Evolutionary conservation across 2,797 vertebrate species (phyloP).

Genomic region (Anguilla megastoma): DNA sequence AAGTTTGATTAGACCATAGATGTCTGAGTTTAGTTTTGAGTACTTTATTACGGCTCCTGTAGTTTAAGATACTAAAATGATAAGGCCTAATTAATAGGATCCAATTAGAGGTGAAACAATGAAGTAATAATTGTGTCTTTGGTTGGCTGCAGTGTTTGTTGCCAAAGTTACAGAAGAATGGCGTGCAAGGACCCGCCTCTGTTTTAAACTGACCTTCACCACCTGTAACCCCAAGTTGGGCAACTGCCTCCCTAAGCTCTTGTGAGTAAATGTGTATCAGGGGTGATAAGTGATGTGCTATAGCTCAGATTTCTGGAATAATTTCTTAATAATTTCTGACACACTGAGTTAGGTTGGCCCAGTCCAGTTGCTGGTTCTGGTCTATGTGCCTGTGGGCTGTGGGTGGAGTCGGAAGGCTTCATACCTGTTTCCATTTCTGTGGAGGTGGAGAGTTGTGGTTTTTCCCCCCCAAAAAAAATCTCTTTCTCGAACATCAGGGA

Average conservation of each 20-base stretch:
- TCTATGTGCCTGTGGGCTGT: not conserved
- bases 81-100: not conserved
- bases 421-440: not conserved
- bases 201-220: not conserved
- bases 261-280: not conserved
- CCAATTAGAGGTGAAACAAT: not conserved
- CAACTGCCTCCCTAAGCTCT: not conserved
- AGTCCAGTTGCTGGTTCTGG: not conserved
- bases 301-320: not conserved
- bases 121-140: not conserved
- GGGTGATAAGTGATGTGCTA: not conserved
- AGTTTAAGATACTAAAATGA: not conserved
- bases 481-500: not conserved
- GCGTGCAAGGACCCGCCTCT: not conserved
- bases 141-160: not conserved
- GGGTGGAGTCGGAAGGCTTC: not conserved
- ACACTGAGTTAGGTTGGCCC: not conserved
- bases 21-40: not conserved
- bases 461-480: not conserved
- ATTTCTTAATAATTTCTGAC: not conserved
- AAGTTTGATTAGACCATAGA: not conserved
- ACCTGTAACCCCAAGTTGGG: not conserved
- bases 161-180: not conserved
- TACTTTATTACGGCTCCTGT: not conserved
- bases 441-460: not conserved